phyloP scores from a whole-genome alignment of 2,888 invertebrate genomes.

The Diadromus collaris region DNA sequence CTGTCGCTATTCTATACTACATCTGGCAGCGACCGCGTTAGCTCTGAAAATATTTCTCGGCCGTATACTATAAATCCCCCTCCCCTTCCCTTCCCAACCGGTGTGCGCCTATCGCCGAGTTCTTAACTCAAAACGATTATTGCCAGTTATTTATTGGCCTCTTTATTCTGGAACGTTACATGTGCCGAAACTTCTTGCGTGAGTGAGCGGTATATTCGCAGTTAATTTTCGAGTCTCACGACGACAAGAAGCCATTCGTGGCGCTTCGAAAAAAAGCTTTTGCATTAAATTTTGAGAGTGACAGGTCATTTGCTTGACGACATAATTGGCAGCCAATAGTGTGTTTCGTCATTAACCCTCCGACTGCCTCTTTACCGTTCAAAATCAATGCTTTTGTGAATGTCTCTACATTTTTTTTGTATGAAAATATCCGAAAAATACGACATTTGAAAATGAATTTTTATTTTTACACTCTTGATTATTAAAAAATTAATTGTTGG shows the following conservation, averaged over 20 bases:
- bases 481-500: neutral
- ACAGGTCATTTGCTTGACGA: constrained; percentile 8
- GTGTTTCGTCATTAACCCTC: neutral
- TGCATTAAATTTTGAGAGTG: constrained; percentile 8
- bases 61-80: neutral
- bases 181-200: constrained; percentile 29
- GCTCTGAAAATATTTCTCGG: constrained; percentile 35
- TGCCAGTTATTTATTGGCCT: constrained; percentile 57
- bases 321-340: neutral
- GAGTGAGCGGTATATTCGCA: constrained; percentile 44
- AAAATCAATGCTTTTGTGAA: no score
- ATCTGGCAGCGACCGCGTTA: constrained; percentile 5
- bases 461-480: neutral
- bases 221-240: constrained; percentile 45
- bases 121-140: constrained; percentile 57
- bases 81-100: neutral
- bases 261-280: constrained; percentile 10
- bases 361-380: neutral
- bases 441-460: neutral
- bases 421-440: neutral
- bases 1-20: constrained; percentile 15
- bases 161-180: constrained; percentile 52
- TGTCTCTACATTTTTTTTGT: no score
- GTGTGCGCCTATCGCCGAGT: constrained; percentile 37
- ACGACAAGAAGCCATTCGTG: constrained; percentile 30